Conservation (phyloP, 2,888 invertebrate species). For the Euzetes globulus region DNA sequence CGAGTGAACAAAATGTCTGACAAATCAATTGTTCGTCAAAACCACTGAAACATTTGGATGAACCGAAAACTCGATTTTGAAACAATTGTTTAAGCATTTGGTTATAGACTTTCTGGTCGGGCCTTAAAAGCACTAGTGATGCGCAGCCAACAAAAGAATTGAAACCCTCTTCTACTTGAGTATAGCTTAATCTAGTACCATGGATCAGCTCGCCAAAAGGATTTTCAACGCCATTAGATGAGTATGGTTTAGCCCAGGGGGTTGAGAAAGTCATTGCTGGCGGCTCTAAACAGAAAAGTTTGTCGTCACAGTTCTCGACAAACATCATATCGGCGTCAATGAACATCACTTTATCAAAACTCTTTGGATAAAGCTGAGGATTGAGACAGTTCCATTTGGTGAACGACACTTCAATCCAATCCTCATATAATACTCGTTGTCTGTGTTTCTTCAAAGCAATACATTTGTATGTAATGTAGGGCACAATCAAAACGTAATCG, state of each 20-base stretch:
- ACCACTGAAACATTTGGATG: constrained; percentile 3
- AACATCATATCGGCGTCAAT: constrained; percentile 24
- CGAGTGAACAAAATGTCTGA: not conserved
- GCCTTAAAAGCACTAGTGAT: constrained; percentile 7
- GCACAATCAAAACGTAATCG: constrained; percentile 7
- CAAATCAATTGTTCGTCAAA: constrained; percentile 24
- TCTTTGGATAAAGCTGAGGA: not conserved
- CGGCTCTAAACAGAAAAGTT: constrained; percentile 2
- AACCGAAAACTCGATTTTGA: not conserved
- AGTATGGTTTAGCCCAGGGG: constrained; percentile 22
- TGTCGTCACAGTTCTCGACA: not conserved
- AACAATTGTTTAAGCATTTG: constrained; percentile 12
- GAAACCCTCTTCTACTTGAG: not conserved
- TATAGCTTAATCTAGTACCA: not conserved
- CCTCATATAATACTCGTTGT: constrained; percentile 2
- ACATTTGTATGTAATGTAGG: constrained; percentile 5
- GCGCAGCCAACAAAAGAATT: constrained; percentile 5
- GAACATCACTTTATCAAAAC: not conserved
- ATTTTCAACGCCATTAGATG: not conserved
- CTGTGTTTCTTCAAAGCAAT: not conserved
- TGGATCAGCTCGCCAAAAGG: constrained; percentile 7
- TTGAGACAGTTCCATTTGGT: constrained; percentile 25
- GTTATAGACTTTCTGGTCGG: not conserved
- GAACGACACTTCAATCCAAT: constrained; percentile 16
- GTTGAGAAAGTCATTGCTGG: constrained; percentile 19